These are phyloP conservation scores for Steatocranus sp. DNA, from an alignment of 2,797 vertebrate genomes.

Conservation along the genomic window DNA sequence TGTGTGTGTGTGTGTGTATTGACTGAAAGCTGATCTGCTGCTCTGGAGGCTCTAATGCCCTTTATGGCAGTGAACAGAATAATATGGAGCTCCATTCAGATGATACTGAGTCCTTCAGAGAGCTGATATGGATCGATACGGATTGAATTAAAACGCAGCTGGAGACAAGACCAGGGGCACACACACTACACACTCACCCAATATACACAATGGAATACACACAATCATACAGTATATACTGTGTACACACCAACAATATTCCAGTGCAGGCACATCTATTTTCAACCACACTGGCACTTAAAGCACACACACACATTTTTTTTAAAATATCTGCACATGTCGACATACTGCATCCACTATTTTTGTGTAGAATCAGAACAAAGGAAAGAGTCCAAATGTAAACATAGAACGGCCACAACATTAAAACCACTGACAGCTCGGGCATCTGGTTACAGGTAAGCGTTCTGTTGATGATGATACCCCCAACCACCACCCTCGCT, in stretches of 20 bases:
- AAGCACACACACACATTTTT: background rate
- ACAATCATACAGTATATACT: background rate
- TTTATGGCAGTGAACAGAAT: conserved; percentile 77
- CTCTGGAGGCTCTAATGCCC: conserved; percentile 76
- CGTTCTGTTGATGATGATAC: background rate
- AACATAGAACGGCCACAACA: background rate
- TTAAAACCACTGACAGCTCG: background rate
- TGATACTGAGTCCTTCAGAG: conserved; percentile 78
- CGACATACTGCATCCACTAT: background rate
- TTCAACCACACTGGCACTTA: background rate
- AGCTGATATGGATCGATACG: conserved; percentile 75
- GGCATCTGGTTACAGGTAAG: background rate
- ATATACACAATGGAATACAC: background rate
- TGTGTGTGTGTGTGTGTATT: conserved; percentile 41
- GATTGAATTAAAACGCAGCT: conserved; percentile 76
- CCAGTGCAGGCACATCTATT: background rate
- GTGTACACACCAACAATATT: background rate
- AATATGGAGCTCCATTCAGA: conserved; percentile 76
- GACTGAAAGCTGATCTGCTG: conserved; percentile 77
- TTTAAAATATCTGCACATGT: background rate
- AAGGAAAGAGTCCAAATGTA: background rate
- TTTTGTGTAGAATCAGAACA: background rate
- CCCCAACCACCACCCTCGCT: background rate
- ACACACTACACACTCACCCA: background rate
- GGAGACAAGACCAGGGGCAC: conserved; percentile 53